Conservation (phyloP, 2,113 vertebrate genomes). For the Promerops cafer region DNA sequence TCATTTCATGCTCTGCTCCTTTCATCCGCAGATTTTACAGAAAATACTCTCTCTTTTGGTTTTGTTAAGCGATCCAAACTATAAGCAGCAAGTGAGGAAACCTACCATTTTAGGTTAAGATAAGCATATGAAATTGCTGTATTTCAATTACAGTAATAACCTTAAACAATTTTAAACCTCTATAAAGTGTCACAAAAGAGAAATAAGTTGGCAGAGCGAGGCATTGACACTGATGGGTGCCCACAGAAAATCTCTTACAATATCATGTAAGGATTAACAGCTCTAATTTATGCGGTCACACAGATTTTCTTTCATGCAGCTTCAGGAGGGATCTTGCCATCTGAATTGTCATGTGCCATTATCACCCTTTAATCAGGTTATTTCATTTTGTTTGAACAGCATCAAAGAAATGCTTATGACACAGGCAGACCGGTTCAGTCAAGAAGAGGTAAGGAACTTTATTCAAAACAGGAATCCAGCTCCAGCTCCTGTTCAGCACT, state of each 20-base stretch:
- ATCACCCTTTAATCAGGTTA: conserved; percentile 42
- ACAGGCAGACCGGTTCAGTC: conserved; percentile 87
- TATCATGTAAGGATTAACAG: conserved; percentile 50
- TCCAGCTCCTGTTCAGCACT: not conserved
- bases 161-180: conserved; percentile 51
- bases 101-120: conserved; percentile 8
- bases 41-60: conserved; percentile 13
- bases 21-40: conserved; percentile 52
- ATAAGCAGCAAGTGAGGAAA: conserved; percentile 13
- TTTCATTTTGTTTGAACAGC: conserved; percentile 62
- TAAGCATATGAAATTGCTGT: conserved; percentile 23
- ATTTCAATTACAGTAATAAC: conserved; percentile 51
- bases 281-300: conserved; percentile 59
- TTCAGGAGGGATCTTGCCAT: conserved; percentile 47
- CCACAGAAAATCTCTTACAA: conserved; percentile 44
- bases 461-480: not conserved
- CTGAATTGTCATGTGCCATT: conserved; percentile 54
- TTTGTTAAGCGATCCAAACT: conserved; percentile 23
- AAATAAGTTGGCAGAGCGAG: conserved; percentile 40
- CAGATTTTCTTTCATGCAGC: conserved; percentile 39
- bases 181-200: conserved; percentile 42
- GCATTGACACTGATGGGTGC: conserved; percentile 38
- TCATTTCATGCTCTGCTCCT: conserved; percentile 59
- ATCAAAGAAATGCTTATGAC: conserved; percentile 90
- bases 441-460: conserved; percentile 79